Evolutionary conservation across 2,888 invertebrate genomes (phyloP).

Genomic region (Tipula vernalis): DNA sequence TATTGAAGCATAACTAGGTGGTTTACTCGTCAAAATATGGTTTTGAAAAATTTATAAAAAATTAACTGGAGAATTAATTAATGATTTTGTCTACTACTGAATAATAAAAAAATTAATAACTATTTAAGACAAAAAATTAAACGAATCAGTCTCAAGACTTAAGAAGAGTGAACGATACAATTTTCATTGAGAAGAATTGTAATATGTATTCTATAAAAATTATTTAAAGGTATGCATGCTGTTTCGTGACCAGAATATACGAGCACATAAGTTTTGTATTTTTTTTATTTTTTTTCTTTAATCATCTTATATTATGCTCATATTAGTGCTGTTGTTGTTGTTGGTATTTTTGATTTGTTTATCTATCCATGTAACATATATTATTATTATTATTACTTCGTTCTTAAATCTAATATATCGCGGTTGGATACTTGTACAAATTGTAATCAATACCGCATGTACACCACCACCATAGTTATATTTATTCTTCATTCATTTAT

Average conservation of each 20-base stretch:
- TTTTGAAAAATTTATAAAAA: neutral
- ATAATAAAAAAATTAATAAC: neutral
- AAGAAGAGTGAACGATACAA: neutral
- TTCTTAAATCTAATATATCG: neutral
- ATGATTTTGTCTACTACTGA: neutral
- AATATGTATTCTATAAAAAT: neutral
- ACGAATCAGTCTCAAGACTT: neutral
- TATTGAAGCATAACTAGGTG: neutral
- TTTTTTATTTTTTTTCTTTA: neutral
- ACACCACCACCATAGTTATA: neutral
- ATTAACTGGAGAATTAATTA: neutral
- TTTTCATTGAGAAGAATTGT: neutral
- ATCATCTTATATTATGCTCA: neutral
- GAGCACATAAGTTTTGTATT: neutral
- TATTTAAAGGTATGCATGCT: neutral
- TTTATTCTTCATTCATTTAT: neutral
- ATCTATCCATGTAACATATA: neutral
- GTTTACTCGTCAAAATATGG: neutral
- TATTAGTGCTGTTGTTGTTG: neutral
- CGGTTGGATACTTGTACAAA: constrained; percentile 4
- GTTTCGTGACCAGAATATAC: neutral
- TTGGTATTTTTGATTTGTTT: neutral
- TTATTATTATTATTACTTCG: neutral
- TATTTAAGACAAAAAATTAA: neutral
- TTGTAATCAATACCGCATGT: constrained; percentile 4